Base-by-base conservation (phyloP, 1,140 invertebrate genomes). In the Pogonomyrmex californicus region DNA sequence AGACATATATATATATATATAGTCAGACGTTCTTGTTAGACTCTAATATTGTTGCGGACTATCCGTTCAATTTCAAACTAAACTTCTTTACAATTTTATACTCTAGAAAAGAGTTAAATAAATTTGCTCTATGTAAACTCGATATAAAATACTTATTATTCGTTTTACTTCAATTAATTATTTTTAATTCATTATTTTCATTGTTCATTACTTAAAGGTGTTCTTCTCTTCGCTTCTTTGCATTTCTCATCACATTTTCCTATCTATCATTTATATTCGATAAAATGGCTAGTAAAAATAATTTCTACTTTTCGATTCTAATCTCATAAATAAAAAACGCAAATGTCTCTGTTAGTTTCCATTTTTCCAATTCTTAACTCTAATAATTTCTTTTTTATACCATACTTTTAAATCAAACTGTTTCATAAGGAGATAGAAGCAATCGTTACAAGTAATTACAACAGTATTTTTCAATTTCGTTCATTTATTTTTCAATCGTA, bases 1-100 rank as follows among this genome's bases (percentile, higher is more conserved):
- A 83, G 77, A 86, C 23, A 23, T 23, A 89, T 87, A 86, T 90
- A 85, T 75, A n/a, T n/a, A n/a, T n/a, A n/a, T n/a, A n/a, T 0
- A 23, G 23, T 23, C 23, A 75, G 54, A 62, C 51, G 76, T 36
- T 49, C 76, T 91, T 75, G 58, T 82, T 86, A 87, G 85, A 85
- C 54, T 78, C 60, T 12, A 90, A 87, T 90, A 91, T 23, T 88
- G 79, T 86, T 90, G 76, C 75, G 58, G 36, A 14, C 14, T 49
- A 33, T 76, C 38, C 36, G 30, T 70, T 60, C 12, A 47, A 73
- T 73, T 83, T 83, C 30, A 23, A 83, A 82, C 3, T 7, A 47
- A 73, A 38, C 7, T 33, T n/a, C 5, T 30, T 68, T 78, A 44
- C 14, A 49, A n/a, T 3, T 58, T 30, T 41, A 38, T 49, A 4